Evolutionary conservation across 2,888 invertebrate genomes (phyloP), one percentile per base, ranked within the genome.

Genomic region (Marasmarcha lunaedactyla): DNA sequence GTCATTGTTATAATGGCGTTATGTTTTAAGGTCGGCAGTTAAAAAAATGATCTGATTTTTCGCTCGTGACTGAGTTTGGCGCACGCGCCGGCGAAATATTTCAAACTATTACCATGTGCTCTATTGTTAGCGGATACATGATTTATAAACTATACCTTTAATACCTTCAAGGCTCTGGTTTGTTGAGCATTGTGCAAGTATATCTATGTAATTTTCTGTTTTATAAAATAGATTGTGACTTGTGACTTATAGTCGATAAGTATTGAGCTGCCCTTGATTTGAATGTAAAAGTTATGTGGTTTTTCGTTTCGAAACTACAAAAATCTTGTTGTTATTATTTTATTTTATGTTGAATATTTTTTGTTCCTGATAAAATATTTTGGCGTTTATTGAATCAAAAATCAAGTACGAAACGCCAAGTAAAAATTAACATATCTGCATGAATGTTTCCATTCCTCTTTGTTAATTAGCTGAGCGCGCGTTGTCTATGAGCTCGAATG

Each of bases 81-180:
- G 77, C 79, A 78, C 76, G 74, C 77, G 81, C 68, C 63, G 63
- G 46, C 56, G 58, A 69, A 69, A 64, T 71, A 68, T 71, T 66
- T 68, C 53, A 58, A 59, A 63, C 64, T 69, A 59, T 64, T 63
- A 62, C 61, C 59, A 55, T 60, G 57, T 66, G 58, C 50, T 52
- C 63, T 52, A 74, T 78, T 81, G 77, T 79, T 70, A 54, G 59
- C 57, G 48, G 60, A 55, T 59, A 64, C 63, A 65, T 78, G 74
- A 79, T 78, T 77, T 69, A 78, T 74, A 62, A 56, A 20, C 20
- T 20, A 54, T 47, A 54, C 51, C 61, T 58, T 61, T 55, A 55
- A 49, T 59, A 59, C 46, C 49, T 52, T 58, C 77, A 81, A 78
- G 81, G 79, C 30, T 30, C 64, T 59, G 57, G 53, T 48, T 44